Percentiles rank a stretch among this genome's conserved stretches.
Evolutionary conservation across 2,113 vertebrate genomes (phyloP).

Genomic region (Argyrosomus japonicus): DNA sequence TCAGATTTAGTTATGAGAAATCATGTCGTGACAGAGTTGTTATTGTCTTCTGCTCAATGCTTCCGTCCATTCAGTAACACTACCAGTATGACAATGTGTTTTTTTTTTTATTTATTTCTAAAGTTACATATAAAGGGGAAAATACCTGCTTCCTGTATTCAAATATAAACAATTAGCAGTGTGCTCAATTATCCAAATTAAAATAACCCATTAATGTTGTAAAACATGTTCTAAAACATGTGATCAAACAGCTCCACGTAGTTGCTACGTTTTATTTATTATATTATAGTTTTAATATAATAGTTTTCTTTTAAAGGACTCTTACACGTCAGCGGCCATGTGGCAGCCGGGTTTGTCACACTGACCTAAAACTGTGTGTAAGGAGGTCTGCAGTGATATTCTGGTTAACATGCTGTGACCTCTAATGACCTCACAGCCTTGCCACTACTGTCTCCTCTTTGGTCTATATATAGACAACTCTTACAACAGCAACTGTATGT

Average conservation of each 20-base stretch:
- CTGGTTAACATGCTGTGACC: constrained; percentile 27
- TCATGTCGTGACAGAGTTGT: not conserved
- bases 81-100: too few relatives aligned
- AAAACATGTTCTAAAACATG: not conserved
- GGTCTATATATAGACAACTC: constrained; percentile 43
- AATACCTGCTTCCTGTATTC: too few relatives aligned
- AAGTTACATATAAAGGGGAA: too few relatives aligned
- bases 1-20: not conserved
- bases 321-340: not conserved
- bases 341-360: not conserved
- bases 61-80: not conserved
- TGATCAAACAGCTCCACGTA: not conserved
- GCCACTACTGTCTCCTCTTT: not conserved
- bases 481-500: not conserved
- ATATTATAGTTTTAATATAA: too few relatives aligned
- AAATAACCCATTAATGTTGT: not conserved
- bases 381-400: constrained; percentile 16
- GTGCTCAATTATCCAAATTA: not conserved
- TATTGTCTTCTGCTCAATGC: not conserved
- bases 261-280: not conserved
- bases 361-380: constrained; percentile 11
- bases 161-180: not conserved
- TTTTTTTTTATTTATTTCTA: not conserved
- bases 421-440: constrained; percentile 38
- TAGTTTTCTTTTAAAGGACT: not conserved